phyloP scores from a whole-genome alignment of 2,888 invertebrate species.

The Sialis lutaria region DNA sequence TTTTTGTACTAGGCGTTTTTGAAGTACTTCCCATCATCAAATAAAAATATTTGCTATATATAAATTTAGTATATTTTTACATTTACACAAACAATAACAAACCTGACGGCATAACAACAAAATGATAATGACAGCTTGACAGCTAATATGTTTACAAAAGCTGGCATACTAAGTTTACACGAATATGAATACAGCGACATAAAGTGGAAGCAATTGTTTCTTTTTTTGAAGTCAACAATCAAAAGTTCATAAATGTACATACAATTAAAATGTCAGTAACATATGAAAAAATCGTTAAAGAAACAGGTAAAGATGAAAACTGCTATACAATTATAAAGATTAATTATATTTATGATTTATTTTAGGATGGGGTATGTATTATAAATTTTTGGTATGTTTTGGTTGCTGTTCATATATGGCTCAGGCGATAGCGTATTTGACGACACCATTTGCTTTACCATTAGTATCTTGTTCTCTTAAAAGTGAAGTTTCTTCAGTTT shows the following conservation, averaged over 20 bases:
- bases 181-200: too few species aligned
- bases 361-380: slow-evolving; percentile 23
- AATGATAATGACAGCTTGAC: too few species aligned
- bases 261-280: not conserved
- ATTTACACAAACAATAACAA: too few species aligned
- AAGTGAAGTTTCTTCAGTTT: not conserved
- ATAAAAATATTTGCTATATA: too few species aligned
- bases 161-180: too few species aligned
- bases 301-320: not conserved
- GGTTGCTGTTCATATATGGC: slow-evolving; percentile 16
- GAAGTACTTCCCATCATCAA: too few species aligned
- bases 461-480: slow-evolving; percentile 17
- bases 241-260: not conserved
- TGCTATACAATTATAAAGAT: not conserved
- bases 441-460: slow-evolving; percentile 18
- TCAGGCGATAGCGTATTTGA: slow-evolving; percentile 15
- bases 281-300: not conserved
- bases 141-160: too few species aligned
- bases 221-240: too few species aligned
- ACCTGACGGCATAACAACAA: too few species aligned
- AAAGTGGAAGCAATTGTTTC: too few species aligned
- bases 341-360: slow-evolving; percentile 1
- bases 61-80: too few species aligned
- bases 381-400: slow-evolving; percentile 18
- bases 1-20: too few species aligned